These are phyloP conservation scores for Pectinophora gossypiella DNA, from an alignment of 1,140 invertebrate species.

Conservation along the genomic window DNA sequence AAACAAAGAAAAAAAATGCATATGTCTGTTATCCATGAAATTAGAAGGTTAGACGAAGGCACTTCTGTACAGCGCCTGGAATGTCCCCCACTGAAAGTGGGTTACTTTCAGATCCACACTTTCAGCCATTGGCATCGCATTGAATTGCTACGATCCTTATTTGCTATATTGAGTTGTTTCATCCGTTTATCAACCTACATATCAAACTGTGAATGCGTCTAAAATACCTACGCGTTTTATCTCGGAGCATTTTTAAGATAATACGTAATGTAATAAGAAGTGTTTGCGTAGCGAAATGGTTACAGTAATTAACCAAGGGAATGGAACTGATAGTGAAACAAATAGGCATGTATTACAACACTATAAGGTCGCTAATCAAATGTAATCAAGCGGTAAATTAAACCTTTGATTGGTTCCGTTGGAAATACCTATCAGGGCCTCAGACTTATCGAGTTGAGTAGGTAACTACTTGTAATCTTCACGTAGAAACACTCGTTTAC, in stretches of 20 bases:
- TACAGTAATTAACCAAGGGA: constrained; percentile 38
- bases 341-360: constrained; percentile 19
- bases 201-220: too few species aligned
- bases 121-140: too few species aligned
- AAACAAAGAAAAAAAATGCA: too few species aligned
- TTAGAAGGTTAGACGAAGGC: too few species aligned
- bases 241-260: not conserved
- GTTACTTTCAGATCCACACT: too few species aligned
- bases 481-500: not conserved
- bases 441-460: not conserved
- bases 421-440: not conserved
- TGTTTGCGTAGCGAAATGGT: constrained; percentile 13
- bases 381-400: constrained; percentile 39
- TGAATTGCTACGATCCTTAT: too few species aligned
- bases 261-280: not conserved
- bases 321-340: constrained; percentile 13
- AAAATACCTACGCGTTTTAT: too few species aligned
- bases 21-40: too few species aligned
- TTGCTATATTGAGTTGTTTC: too few species aligned
- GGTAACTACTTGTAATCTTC: not conserved
- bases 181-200: too few species aligned
- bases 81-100: too few species aligned
- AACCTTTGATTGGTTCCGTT: constrained; percentile 16
- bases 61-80: too few species aligned
- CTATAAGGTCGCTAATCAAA: constrained; percentile 33